Evolutionary conservation across 1,140 invertebrate species (phyloP), one percentile per base, ranked within the genome.

Genomic region (Eurytemora carolleeae): DNA sequence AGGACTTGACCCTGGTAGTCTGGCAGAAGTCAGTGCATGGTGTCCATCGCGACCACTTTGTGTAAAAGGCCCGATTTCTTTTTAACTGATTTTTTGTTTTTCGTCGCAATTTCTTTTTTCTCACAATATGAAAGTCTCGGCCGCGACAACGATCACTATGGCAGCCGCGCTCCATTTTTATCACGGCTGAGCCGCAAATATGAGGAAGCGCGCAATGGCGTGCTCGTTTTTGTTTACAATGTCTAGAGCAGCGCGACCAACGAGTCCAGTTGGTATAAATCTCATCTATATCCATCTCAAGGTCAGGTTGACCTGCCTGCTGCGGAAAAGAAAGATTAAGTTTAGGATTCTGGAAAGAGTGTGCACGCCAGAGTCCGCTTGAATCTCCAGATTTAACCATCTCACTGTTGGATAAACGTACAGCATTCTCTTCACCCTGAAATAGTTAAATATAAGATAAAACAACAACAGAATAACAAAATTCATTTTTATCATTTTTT

Each of bases 1-100:
- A 92, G 69, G 79, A 78, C 69, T 86, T 85, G 64, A 74, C 75
- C 44, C 80, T 70, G 57, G 75, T 71, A 3, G 79, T 80, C 21
- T 75, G 75, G 66, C 80, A 82, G 1, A 76, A 71, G 57, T 74
- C 71, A 3, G 75, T 77, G 67, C 80, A 82, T 1, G 75, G 70
- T 0, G 77, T 75, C 80, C 80, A 82, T 61, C 76, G 70, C 7
- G 77, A 76, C 80, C 80, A 82, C 59, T 73, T 71, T 7, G 76
- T 75, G 61, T 81, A 82, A n/a, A 74, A 68, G 44, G 65, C 63
- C 3, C 64, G 60, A 58, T 67, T 67, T 59, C 64, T 65, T 44
- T 67, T 66, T 17, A 66, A 63, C 2, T 18, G 18, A 3, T 22
- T 22, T 3, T 57, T 63, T 15, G 65, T 44, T 54, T 60, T 61